A percentile compares a stretch with the other conserved stretches of the same genome.
These are phyloP conservation scores for Sebastes iracundus DNA, from an alignment of 2,797 vertebrate genomes.

Conservation along the genomic window DNA sequence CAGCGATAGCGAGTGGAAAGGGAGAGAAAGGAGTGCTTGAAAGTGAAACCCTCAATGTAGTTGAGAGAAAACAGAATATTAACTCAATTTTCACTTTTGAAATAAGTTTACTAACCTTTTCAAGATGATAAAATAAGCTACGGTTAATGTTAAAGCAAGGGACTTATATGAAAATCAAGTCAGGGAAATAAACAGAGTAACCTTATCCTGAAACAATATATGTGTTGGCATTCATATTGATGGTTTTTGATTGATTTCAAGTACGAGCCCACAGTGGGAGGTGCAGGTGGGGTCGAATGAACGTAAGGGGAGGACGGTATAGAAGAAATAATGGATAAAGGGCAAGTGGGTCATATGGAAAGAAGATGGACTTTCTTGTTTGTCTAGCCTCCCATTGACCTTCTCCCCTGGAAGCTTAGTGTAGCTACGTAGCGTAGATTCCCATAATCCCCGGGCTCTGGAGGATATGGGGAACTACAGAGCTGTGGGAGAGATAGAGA, in stretches of 20 bases:
- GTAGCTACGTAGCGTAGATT: constrained; percentile 54
- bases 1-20: background rate
- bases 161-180: background rate
- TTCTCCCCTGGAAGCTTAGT: constrained; percentile 62
- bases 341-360: constrained; percentile 44
- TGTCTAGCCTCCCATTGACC: constrained; percentile 68
- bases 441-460: constrained; percentile 64
- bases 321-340: constrained; percentile 27
- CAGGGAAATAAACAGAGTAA: background rate
- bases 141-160: background rate
- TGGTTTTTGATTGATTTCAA: constrained; percentile 10
- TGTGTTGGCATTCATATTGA: constrained; percentile 6
- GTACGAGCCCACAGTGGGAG: background rate
- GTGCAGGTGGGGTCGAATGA: background rate
- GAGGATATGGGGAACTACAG: constrained; percentile 48
- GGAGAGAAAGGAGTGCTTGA: background rate
- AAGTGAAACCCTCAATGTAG: background rate
- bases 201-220: background rate
- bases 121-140: background rate
- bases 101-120: constrained; percentile 39
- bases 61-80: constrained; percentile 25
- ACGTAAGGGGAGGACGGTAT: background rate
- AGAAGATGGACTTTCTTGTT: constrained; percentile 62
- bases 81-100: constrained; percentile 41
- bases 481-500: constrained; percentile 25